These are phyloP conservation scores for Tretioscincus oriximinensis DNA, from an alignment of 2,113 vertebrate genomes.

Conservation along the genomic window DNA sequence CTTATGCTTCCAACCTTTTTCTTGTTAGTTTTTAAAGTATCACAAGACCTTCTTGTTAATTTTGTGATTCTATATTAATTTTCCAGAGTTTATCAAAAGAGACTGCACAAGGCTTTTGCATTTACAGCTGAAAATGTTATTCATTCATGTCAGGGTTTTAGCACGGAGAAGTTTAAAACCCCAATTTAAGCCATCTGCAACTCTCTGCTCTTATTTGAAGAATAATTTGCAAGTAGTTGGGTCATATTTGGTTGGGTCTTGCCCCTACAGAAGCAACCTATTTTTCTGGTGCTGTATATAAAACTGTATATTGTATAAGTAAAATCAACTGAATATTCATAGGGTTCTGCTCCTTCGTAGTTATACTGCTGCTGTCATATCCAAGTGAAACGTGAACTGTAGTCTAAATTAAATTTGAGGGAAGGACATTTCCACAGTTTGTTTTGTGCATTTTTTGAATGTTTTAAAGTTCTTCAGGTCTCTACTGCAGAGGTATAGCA, in stretches of 20 bases:
- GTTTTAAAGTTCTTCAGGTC: slow-evolving; percentile 40
- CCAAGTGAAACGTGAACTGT: slow-evolving; percentile 71
- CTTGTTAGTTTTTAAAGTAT: too few relatives aligned
- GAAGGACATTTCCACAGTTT: slow-evolving; percentile 64
- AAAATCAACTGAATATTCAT: slow-evolving; percentile 81
- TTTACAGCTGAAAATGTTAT: slow-evolving; percentile 38
- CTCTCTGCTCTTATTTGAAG: slow-evolving; percentile 45
- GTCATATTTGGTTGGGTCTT: slow-evolving; percentile 60
- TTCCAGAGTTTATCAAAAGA: slow-evolving; percentile 24
- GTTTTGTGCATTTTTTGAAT: slow-evolving; percentile 56
- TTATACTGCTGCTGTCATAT: slow-evolving; percentile 66
- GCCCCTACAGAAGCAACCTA: slow-evolving; percentile 64
- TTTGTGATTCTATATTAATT: background rate
- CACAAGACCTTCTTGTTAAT: too few relatives aligned
- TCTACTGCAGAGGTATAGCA: slow-evolving; percentile 43
- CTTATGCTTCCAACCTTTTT: too few relatives aligned
- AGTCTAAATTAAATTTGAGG: slow-evolving; percentile 66
- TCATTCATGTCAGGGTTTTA: slow-evolving; percentile 10
- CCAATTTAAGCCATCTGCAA: slow-evolving; percentile 60
- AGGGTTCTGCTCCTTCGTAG: slow-evolving; percentile 72
- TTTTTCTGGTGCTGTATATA: slow-evolving; percentile 68
- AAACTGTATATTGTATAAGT: slow-evolving; percentile 68
- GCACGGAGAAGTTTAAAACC: slow-evolving; percentile 48
- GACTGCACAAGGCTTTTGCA: slow-evolving; percentile 23
- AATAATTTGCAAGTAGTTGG: slow-evolving; percentile 65